phyloP scores from a whole-genome alignment of 2,888 invertebrate species.

The Leptinotarsa peninsularis region DNA sequence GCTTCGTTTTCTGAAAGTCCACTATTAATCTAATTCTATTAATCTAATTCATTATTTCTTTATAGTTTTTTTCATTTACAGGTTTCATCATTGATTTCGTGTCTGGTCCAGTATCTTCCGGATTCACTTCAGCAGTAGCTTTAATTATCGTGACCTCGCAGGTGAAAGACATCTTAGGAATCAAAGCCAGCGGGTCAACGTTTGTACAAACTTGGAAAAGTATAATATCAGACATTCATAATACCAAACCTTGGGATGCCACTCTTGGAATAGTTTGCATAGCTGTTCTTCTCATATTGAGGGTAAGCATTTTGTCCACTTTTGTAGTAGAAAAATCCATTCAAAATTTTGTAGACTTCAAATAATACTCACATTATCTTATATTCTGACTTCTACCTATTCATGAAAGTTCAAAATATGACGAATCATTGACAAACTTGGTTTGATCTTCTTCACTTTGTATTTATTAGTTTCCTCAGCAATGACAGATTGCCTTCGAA shows the following conservation, averaged over 20 bases:
- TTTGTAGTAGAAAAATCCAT: not conserved
- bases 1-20: too few species aligned
- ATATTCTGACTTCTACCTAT: too few species aligned
- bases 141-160: slow-evolving; percentile 89
- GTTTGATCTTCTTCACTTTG: too few species aligned
- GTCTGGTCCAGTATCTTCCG: slow-evolving; percentile 89
- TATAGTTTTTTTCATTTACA: slow-evolving; percentile 51
- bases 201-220: slow-evolving; percentile 84
- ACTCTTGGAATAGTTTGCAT: slow-evolving; percentile 82
- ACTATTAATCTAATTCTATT: too few species aligned
- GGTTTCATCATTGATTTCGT: slow-evolving; percentile 91
- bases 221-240: slow-evolving; percentile 75
- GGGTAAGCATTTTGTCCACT: slow-evolving; percentile 70
- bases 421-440: too few species aligned
- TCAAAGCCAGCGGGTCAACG: slow-evolving; percentile 78
- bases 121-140: slow-evolving; percentile 92
- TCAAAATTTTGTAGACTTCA: too few species aligned
- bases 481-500: too few species aligned
- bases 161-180: slow-evolving; percentile 84
- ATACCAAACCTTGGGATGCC: slow-evolving; percentile 79
- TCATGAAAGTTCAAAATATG: too few species aligned
- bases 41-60: too few species aligned
- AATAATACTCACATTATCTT: too few species aligned
- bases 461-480: too few species aligned
- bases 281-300: slow-evolving; percentile 78